Evolutionary conservation across 2,888 invertebrate species (phyloP), one percentile per base, ranked within the genome.

Genomic region (Pardosa pseudoannulata): DNA sequence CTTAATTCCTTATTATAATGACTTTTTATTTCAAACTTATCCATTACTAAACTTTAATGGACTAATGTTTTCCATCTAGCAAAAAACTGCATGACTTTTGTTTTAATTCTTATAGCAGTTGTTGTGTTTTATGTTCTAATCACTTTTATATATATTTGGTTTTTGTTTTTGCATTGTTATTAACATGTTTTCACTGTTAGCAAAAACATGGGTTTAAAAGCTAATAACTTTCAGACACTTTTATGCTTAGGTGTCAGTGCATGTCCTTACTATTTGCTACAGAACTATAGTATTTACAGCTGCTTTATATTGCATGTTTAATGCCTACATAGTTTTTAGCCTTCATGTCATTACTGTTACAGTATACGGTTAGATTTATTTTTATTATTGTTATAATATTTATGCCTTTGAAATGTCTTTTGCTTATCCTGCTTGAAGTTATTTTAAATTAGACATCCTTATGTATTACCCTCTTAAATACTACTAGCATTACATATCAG

Each of bases 31-130:
- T n/a, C n/a, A n/a, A n/a, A n/a, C n/a, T n/a, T n/a, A n/a, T n/a
- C n/a, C n/a, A n/a, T n/a, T n/a, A n/a, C n/a, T n/a, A n/a, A n/a
- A n/a, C n/a, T n/a, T n/a, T n/a, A n/a, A n/a, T n/a, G n/a, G n/a
- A n/a, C n/a, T n/a, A n/a, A n/a, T 65, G 1, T 29, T 32, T 32
- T 67, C 36, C 78, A 70, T 78, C 68, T 68, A 56, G 62, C 78
- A 78, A 70, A 70, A 65, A 41, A 74, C 32, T 67, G 41, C 67
- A 76, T 76, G 31, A 5, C n/a, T 75, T 76, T 76, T 50, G n/a
- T 76, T 67, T 76, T 65, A 39, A 23, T 41, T 65, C 29, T 28
- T 19, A 67, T 39, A n/a, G 29, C n/a, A 13, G 41, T 41, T 76
- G 27, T 76, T 76, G 41, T 41, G 23, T 19, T 70, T 41, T 19